A percentile compares a stretch with the other conserved stretches of the same genome.
These are phyloP conservation scores for Trachelus iudaicus DNA, from an alignment of 2,888 invertebrate genomes.

Conservation along the genomic window DNA sequence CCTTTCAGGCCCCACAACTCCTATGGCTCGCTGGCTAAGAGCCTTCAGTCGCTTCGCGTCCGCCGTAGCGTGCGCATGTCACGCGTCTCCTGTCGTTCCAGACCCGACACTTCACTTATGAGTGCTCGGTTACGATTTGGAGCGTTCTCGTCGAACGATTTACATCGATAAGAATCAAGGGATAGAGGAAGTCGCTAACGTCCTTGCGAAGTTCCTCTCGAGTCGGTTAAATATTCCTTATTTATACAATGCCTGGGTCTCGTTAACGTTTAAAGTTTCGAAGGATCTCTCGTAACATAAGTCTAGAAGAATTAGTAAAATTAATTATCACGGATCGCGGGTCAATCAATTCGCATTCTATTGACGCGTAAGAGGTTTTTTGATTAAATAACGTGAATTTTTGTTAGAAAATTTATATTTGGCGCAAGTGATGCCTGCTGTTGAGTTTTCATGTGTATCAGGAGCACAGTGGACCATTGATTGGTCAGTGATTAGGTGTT, in stretches of 20 bases:
- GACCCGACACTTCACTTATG: background rate
- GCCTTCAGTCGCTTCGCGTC: conserved; percentile 53
- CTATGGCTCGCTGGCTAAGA: conserved; percentile 21
- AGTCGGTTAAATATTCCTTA: background rate
- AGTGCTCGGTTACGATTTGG: background rate
- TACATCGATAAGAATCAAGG: background rate
- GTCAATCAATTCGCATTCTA: background rate
- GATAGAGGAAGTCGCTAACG: background rate
- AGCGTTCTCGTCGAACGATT: background rate
- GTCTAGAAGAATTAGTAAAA: background rate
- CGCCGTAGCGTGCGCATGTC: conserved; percentile 36
- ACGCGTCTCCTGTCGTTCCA: conserved; percentile 10
- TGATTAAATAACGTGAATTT: background rate
- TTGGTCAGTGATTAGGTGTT: background rate
- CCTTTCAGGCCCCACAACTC: background rate
- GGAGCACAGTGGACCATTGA: background rate
- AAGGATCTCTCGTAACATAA: background rate
- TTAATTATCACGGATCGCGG: background rate
- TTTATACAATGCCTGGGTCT: background rate
- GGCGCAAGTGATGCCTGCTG: background rate
- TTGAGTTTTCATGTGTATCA: background rate
- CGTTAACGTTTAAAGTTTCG: background rate
- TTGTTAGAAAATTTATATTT: background rate
- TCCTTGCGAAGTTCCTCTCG: background rate
- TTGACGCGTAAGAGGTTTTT: background rate